Evolutionary conservation across 2,113 vertebrate species (phyloP).

Genomic region (Gavia stellata): DNA sequence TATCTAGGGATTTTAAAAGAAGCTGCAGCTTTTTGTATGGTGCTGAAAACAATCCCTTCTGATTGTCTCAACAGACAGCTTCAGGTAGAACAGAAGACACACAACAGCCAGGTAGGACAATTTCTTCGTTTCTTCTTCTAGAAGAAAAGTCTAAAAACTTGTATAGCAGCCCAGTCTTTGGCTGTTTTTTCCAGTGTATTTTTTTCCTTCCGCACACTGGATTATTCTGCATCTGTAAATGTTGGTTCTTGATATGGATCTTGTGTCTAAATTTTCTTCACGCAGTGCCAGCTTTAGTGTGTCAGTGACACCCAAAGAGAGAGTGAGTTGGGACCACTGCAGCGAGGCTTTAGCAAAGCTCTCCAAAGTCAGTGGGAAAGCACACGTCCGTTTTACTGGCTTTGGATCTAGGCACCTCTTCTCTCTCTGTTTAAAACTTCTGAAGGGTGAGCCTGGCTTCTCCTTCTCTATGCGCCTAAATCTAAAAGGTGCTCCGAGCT

Average conservation of each 20-base stretch:
- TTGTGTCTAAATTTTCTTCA: background rate
- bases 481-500: background rate
- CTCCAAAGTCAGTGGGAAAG: background rate
- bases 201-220: background rate
- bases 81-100: background rate
- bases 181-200: background rate
- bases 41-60: background rate
- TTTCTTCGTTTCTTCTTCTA: background rate
- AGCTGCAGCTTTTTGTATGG: background rate
- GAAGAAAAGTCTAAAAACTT: background rate
- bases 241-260: background rate
- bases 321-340: background rate
- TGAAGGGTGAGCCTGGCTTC: background rate
- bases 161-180: background rate
- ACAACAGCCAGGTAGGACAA: background rate
- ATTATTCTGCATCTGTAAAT: background rate
- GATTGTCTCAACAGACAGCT: background rate
- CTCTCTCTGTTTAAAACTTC: background rate
- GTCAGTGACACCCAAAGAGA: background rate
- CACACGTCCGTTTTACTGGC: fast-evolving
- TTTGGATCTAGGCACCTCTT: background rate
- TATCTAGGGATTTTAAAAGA: background rate
- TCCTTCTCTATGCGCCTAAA: background rate
- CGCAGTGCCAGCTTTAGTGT: background rate
- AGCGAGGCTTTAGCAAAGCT: background rate